Evolutionary conservation across 2,797 vertebrate genomes (phyloP).

Genomic region (Pteropus rufus): DNA sequence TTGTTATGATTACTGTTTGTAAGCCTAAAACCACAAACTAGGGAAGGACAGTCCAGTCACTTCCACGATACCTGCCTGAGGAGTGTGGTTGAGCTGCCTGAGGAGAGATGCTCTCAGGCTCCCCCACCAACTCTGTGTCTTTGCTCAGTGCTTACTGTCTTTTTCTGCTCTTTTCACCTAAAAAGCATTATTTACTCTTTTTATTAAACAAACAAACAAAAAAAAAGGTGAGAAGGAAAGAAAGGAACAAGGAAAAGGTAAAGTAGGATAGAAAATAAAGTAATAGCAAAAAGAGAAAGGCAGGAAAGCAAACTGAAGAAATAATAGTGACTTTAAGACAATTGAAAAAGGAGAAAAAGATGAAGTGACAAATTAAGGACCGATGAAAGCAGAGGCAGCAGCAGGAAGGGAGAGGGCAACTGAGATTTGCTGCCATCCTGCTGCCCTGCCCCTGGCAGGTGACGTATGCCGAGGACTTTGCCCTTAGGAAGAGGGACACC

Average conservation of each 20-base stretch:
- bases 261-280: neutral
- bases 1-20: neutral
- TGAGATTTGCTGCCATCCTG: neutral
- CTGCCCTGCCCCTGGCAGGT: neutral
- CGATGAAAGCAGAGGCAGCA: neutral
- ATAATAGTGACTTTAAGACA: neutral
- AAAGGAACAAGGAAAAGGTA: neutral
- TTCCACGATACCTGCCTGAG: neutral
- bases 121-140: neutral
- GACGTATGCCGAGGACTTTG: accelerated
- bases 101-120: neutral
- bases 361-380: accelerated
- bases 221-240: neutral
- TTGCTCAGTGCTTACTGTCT: too few relatives aligned
- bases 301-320: neutral
- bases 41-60: neutral
- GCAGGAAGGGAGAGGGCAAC: neutral
- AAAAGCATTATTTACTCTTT: neutral
- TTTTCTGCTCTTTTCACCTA: neutral
- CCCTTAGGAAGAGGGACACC: neutral
- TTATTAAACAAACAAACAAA: neutral
- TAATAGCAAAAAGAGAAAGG: neutral
- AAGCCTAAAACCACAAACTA: neutral
- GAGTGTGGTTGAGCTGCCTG: neutral
- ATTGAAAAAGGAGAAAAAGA: neutral